Conservation (phyloP, 2,888 invertebrate genomes). For the Agelastica alni region DNA sequence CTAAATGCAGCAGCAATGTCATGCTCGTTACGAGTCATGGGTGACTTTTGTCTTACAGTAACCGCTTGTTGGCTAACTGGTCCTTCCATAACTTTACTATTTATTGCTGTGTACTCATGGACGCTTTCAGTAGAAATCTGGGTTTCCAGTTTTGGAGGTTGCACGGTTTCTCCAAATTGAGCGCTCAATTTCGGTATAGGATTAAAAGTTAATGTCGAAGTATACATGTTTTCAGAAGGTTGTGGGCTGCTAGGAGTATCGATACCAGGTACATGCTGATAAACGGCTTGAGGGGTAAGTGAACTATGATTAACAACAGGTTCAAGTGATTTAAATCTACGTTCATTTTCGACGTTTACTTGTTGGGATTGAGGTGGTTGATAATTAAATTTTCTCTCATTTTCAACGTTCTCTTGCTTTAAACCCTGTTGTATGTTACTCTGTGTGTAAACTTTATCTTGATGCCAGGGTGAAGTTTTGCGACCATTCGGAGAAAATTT, state of each 20-base stretch:
- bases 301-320: too few species aligned
- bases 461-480: constrained; percentile 6
- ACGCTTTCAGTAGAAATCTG: constrained; percentile 51
- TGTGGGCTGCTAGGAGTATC: neutral
- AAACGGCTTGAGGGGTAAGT: constrained; percentile 23
- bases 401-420: neutral
- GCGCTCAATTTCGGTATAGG: constrained; percentile 18
- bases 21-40: constrained; percentile 63
- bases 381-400: too few species aligned
- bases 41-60: constrained; percentile 60
- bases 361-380: neutral
- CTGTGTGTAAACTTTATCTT: constrained; percentile 1
- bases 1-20: constrained; percentile 61
- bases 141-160: constrained; percentile 42
- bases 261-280: constrained; percentile 35
- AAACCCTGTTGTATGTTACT: neutral
- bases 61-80: constrained; percentile 76
- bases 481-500: constrained; percentile 2
- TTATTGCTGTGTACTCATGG: constrained; percentile 64
- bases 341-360: neutral
- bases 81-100: constrained; percentile 74
- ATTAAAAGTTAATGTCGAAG: constrained; percentile 41
- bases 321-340: too few species aligned
- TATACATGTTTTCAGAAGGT: constrained; percentile 34
- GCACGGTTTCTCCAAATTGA: constrained; percentile 30